phyloP scores from a whole-genome alignment of 2,888 invertebrate genomes.

The Tholera decimalis region DNA sequence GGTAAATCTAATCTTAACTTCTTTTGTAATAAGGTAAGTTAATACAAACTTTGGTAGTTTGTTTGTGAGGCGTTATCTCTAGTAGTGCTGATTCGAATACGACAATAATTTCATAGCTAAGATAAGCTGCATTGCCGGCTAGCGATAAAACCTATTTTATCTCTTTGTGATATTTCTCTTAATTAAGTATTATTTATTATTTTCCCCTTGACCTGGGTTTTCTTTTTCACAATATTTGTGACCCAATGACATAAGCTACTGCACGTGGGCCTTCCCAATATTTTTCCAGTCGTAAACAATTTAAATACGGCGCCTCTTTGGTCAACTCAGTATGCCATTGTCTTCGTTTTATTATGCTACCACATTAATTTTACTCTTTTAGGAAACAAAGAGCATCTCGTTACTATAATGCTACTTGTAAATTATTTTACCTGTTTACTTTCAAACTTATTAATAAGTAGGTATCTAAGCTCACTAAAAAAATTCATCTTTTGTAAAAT shows the following conservation, averaged over 20 bases:
- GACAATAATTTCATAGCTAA: no score
- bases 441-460: neutral
- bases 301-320: neutral
- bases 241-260: neutral
- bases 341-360: neutral
- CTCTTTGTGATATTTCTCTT: no score
- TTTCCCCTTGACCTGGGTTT: neutral
- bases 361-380: neutral
- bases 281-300: neutral
- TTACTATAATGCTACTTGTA: neutral
- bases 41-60: no score
- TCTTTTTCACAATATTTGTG: neutral
- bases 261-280: slow-evolving; percentile 5
- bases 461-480: neutral
- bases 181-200: neutral
- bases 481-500: no score
- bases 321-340: neutral
- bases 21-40: no score
- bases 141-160: no score
- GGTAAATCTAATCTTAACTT: no score
- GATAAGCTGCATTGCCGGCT: no score
- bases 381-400: neutral
- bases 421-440: neutral
- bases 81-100: no score
- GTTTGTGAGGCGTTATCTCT: no score